A percentile compares a stretch with the other conserved stretches of the same genome.
Conservation (phyloP, 2,888 invertebrate genomes). For the Piscicola geometra region DNA sequence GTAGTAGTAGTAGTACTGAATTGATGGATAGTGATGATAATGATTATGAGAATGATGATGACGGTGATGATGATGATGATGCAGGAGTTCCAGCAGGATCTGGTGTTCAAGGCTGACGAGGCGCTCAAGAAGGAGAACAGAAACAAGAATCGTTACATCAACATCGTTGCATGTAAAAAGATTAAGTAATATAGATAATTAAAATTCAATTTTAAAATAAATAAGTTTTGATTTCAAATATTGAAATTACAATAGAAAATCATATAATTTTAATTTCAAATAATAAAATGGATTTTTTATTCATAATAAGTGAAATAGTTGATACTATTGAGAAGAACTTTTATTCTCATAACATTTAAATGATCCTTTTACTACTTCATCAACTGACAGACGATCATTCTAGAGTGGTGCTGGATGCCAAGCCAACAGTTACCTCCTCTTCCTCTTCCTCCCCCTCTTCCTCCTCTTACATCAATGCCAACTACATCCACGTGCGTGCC, state of each 20-base stretch:
- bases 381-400: conserved; percentile 43
- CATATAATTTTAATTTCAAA: not conserved
- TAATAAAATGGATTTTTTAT: too few relatives aligned
- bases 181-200: too few relatives aligned
- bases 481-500: conserved; percentile 41
- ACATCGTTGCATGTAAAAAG: conserved; percentile 54
- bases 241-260: too few relatives aligned
- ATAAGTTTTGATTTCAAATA: too few relatives aligned
- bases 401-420: conserved; percentile 41
- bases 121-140: conserved; percentile 53
- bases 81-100: conserved; percentile 52
- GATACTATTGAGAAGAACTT: too few relatives aligned
- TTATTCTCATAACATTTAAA: too few relatives aligned
- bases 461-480: conserved; percentile 45
- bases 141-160: conserved; percentile 54
- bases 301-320: too few relatives aligned
- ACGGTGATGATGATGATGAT: not conserved
- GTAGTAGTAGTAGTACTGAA: too few relatives aligned
- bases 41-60: not conserved
- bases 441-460: not conserved
- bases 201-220: too few relatives aligned
- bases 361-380: too few relatives aligned
- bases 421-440: conserved; percentile 37
- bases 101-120: conserved; percentile 50
- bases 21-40: not conserved